Percentiles rank a stretch among this genome's conserved stretches.
Evolutionary conservation across 2,797 vertebrate species (phyloP).

Genomic region (Enteromius radiatus): DNA sequence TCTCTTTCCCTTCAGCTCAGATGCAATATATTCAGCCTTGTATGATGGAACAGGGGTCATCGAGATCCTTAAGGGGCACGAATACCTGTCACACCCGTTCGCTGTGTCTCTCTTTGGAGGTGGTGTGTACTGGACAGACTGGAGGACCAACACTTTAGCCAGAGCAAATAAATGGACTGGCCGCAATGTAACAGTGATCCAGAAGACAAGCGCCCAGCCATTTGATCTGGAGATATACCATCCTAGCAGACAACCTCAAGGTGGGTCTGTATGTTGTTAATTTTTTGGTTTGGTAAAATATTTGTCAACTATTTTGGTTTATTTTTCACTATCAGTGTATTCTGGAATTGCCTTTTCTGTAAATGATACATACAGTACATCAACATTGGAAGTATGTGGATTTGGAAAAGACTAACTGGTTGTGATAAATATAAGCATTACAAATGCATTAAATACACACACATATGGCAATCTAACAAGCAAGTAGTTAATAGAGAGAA

Average conservation of each 20-base stretch:
- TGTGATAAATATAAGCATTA: too few species aligned
- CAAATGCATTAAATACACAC: too few species aligned
- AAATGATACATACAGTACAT: too few species aligned
- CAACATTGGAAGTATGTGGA: too few species aligned
- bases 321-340: too few species aligned
- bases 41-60: slow-evolving; percentile 93
- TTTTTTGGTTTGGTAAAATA: background rate
- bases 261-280: slow-evolving; percentile 66
- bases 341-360: too few species aligned
- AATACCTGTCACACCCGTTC: slow-evolving; percentile 97
- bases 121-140: slow-evolving; percentile 98
- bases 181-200: slow-evolving; percentile 95
- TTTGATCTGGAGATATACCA: slow-evolving; percentile 98
- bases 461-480: too few species aligned
- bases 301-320: too few species aligned
- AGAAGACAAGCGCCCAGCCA: slow-evolving; percentile 98
- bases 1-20: slow-evolving; percentile 80
- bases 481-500: too few species aligned
- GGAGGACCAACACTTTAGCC: slow-evolving; percentile 96
- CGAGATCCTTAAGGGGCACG: slow-evolving; percentile 94
- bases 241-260: slow-evolving; percentile 94
- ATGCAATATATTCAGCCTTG: slow-evolving; percentile 96
- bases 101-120: slow-evolving; percentile 96
- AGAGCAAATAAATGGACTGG: slow-evolving; percentile 99
- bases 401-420: too few species aligned